Evolutionary conservation across 2,113 vertebrate species (phyloP).

Genomic region (Poeciliopsis retropinna): DNA sequence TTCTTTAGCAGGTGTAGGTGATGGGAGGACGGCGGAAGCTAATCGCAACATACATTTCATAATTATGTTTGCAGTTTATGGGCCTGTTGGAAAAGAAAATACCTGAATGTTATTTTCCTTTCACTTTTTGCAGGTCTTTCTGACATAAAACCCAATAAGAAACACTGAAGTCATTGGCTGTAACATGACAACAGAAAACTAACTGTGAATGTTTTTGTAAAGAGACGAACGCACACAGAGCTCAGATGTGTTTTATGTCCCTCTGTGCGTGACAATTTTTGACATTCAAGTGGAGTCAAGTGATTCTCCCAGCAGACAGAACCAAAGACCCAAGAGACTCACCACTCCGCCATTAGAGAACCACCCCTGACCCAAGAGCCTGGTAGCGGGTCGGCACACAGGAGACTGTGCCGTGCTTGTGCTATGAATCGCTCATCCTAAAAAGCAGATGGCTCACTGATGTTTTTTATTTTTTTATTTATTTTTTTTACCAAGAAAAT

Average conservation of each 20-base stretch:
- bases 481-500: too few relatives aligned
- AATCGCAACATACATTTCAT: too few relatives aligned
- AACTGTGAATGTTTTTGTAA: background rate
- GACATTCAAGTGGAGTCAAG: background rate
- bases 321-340: background rate
- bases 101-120: background rate
- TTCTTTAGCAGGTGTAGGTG: too few relatives aligned
- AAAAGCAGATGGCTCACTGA: background rate
- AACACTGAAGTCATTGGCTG: background rate
- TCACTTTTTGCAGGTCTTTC: background rate
- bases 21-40: too few relatives aligned
- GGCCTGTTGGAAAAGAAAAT: too few relatives aligned
- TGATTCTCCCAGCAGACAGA: background rate
- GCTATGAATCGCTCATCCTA: background rate
- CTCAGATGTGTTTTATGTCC: background rate
- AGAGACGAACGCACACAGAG: too few relatives aligned
- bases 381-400: background rate
- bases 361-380: background rate
- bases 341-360: background rate
- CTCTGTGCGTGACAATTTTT: background rate
- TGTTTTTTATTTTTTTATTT: too few relatives aligned
- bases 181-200: background rate
- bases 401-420: background rate
- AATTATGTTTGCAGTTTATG: too few relatives aligned
- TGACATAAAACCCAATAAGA: background rate